These are phyloP conservation scores for Drosophila sechellia DNA, from an alignment of 1,140 invertebrate species.

Conservation along the genomic window DNA sequence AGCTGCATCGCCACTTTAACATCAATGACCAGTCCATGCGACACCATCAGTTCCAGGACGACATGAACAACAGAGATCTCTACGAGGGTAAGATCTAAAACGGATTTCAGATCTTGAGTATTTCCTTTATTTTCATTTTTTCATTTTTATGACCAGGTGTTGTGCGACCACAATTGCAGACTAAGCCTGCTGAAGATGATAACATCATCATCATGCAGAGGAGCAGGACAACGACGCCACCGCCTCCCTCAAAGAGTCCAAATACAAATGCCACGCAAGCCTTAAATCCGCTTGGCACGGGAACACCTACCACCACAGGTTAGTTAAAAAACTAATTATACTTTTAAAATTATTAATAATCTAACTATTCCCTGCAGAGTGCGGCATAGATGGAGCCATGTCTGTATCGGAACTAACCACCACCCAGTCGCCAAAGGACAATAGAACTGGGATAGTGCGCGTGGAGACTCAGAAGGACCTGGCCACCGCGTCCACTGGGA, in stretches of 20 bases:
- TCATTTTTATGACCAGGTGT: slow-evolving; percentile 85
- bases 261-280: slow-evolving; percentile 50
- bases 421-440: slow-evolving; percentile 68
- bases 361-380: slow-evolving; percentile 84
- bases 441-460: slow-evolving; percentile 51
- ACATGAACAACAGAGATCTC: slow-evolving; percentile 84
- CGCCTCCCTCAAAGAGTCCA: slow-evolving; percentile 62
- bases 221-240: slow-evolving; percentile 74
- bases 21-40: slow-evolving; percentile 90
- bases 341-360: background rate
- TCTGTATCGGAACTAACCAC: slow-evolving; percentile 86
- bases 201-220: slow-evolving; percentile 64
- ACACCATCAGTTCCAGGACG: slow-evolving; percentile 91
- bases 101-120: background rate
- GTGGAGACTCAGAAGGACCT: slow-evolving; percentile 73
- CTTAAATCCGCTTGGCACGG: slow-evolving; percentile 27
- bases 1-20: slow-evolving; percentile 91
- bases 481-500: slow-evolving; percentile 76
- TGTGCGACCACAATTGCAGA: slow-evolving; percentile 77
- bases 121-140: background rate
- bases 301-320: slow-evolving; percentile 56
- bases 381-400: slow-evolving; percentile 86
- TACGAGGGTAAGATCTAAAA: slow-evolving; percentile 60
- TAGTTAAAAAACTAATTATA: too few relatives aligned
- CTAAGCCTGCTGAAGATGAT: slow-evolving; percentile 75